Evolutionary conservation across 2,888 invertebrate species (phyloP), one percentile per base, ranked within the genome.

Genomic region (Oasisia sp.): DNA sequence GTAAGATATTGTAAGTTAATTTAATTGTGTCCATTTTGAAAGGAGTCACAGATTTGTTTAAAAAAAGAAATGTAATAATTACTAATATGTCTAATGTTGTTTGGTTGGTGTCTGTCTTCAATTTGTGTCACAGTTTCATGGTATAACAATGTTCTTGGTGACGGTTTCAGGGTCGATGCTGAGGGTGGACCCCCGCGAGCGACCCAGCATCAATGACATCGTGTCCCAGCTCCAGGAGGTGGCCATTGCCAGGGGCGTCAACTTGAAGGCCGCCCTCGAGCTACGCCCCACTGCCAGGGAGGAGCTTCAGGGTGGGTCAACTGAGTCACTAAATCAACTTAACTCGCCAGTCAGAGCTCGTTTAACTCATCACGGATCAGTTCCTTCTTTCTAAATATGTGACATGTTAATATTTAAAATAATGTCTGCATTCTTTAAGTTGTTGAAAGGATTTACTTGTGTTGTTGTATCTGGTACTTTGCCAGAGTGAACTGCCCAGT

Each of bases 141-240:
- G 74, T 19, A n/a, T 74, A n/a, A 74, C 7, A 14, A 19, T 27
- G 74, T 27, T 74, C 1, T 19, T 56, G 4, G 56, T 74, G 19
- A 74, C 27, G 27, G 74, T 74, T 74, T 74, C 74, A 97, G 97
- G 96, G 93, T 95, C 96, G n/a, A 96, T 96, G 95, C 95, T 97
- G 56, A 95, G 96, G 94, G 96, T 97, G 91, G 98, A 99, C 96
- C 99, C 99, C 3, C 97, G 97, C 92, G 97, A 98, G 94, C 97
- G 99, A 94, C 97, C 98, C 94, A 97, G 97, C 92, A 98, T 99
- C 92, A 97, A 97, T 93, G 98, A 97, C 95, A 97, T 99, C 92
- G 97, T 99, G 95, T 98, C 99, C 96, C 97, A 98, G 94, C 96
- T 99, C 94, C 98, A 98, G 92, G 98, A 98, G 92, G 98, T 99